These are phyloP conservation scores for Epizoanthus illoricatus DNA, from an alignment of 92 coral and sea anemone genomes.

Conservation along the genomic window DNA sequence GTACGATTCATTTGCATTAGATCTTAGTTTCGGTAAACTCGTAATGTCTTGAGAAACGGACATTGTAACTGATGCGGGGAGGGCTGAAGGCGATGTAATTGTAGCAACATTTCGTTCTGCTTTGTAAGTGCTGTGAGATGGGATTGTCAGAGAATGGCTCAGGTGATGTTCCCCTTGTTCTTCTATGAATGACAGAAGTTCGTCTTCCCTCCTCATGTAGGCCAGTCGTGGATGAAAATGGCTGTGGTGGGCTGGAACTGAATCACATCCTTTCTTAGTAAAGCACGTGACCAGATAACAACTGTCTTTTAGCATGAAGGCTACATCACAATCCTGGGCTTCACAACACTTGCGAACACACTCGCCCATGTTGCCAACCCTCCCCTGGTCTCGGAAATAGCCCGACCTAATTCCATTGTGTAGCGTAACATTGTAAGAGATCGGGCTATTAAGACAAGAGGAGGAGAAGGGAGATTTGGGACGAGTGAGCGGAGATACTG, in stretches of 20 bases:
- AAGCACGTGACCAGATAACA: slow-evolving; percentile 92
- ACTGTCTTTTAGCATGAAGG: slow-evolving; percentile 78
- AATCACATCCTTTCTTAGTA: slow-evolving; percentile 62
- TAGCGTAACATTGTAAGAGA: slow-evolving; percentile 99
- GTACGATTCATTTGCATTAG: neutral
- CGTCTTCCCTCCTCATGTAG: slow-evolving; percentile 58
- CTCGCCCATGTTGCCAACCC: slow-evolving; percentile 88
- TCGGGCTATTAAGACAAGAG: slow-evolving; percentile 96
- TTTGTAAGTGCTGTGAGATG: slow-evolving; percentile 39
- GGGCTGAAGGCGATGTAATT: slow-evolving; percentile 48
- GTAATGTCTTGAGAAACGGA: neutral
- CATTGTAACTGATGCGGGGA: slow-evolving; percentile 53
- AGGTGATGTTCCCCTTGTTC: slow-evolving; percentile 46
- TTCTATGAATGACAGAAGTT: slow-evolving; percentile 74
- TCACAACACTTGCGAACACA: slow-evolving; percentile 86
- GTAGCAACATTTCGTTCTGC: slow-evolving; percentile 18
- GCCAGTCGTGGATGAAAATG: slow-evolving; percentile 67
- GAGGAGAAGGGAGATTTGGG: slow-evolving; percentile 62
- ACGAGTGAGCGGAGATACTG: slow-evolving; percentile 28
- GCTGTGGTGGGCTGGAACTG: slow-evolving; percentile 75
- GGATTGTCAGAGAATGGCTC: neutral
- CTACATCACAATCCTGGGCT: slow-evolving; percentile 75
- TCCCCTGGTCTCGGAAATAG: slow-evolving; percentile 99
- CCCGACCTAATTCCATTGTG: slow-evolving; percentile 99
- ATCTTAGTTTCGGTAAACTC: neutral